A percentile compares a stretch with the other conserved stretches of the same genome.
These are phyloP conservation scores for Phyllotreta striolata DNA, from an alignment of 2,888 invertebrate species.

Conservation along the genomic window DNA sequence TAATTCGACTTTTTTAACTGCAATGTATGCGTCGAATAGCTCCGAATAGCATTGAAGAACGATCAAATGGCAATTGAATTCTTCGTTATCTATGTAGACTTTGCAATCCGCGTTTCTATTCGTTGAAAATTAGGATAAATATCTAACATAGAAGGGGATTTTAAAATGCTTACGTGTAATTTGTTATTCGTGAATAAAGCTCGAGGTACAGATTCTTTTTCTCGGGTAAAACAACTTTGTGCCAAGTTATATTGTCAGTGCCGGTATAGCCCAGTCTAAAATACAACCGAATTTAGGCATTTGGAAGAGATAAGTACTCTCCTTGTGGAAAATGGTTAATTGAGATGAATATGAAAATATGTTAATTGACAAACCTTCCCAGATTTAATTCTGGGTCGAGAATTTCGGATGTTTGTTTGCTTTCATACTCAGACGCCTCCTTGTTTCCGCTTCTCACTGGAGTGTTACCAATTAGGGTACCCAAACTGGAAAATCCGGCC, in stretches of 20 bases:
- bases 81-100: conserved; percentile 70
- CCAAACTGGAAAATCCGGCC: conserved; percentile 51
- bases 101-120: conserved; percentile 73
- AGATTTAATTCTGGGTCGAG: conserved; percentile 64
- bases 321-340: neutral
- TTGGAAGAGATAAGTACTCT: neutral
- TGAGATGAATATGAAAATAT: neutral
- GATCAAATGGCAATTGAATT: conserved; percentile 74
- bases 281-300: neutral
- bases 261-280: conserved; percentile 63
- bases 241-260: conserved; percentile 68
- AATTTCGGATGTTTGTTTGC: conserved; percentile 57
- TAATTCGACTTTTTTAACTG: conserved; percentile 59
- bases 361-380: conserved; percentile 53
- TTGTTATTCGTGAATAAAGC: conserved; percentile 70
- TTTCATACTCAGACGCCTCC: conserved; percentile 55
- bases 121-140: no score
- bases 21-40: conserved; percentile 67
- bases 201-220: conserved; percentile 74
- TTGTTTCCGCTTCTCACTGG: conserved; percentile 50
- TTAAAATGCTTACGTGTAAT: conserved; percentile 67
- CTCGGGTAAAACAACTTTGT: conserved; percentile 68
- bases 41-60: conserved; percentile 75
- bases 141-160: neutral
- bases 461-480: conserved; percentile 50